Base-by-base conservation (phyloP, 2,797 vertebrate genomes). In the Distichodus sexfasciatus region DNA sequence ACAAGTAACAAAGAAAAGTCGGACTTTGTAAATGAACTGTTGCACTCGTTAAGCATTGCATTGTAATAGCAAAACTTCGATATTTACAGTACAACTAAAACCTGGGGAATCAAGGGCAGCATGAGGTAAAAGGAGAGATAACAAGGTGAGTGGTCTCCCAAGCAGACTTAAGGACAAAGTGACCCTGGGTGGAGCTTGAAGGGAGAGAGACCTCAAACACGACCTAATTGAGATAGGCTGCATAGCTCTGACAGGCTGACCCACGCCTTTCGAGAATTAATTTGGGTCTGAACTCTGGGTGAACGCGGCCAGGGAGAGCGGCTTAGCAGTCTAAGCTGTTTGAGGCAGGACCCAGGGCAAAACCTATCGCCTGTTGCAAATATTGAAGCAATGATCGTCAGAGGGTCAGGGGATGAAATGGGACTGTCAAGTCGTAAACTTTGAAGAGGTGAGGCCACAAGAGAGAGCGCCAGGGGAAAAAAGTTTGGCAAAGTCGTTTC, bases 321-420 rank as follows among this genome's bases (percentile, higher is more conserved):
- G 77, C 77, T 77, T 74, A 82, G 82, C 79, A 82, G 80, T 76
- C 76, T 79, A 79, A 81, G 84, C 88, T 81, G 83, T 83, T 76
- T 73, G 83, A 86, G 84, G 83, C 82, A 76, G 83, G 84, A 84
- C 82, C 84, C 83, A 86, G 86, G 88, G 89, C 87, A 88, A 92
- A 89, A 85, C 88, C 87, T 88, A 92, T 89, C 91, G 85, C 80
- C 88, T 92, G 89, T n/a, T 88, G 89, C 92, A 94, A 94, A 94
- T 94, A 94, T 85, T 92, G 91, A 91, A 90, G 84, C 61, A 88
- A 87, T 83, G n/a, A n/a, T 86, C 87, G 83, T 79, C 85, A 88
- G 85, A 90, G 86, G 85, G 84, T 81, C 70, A 76, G 83, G 83
- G 86, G 79, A 80, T 89, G 90, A 92, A 90, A 92, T 85, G 82